These are phyloP conservation scores for Oncorhynchus nerka DNA, from an alignment of 2,113 vertebrate genomes.

Conservation along the genomic window DNA sequence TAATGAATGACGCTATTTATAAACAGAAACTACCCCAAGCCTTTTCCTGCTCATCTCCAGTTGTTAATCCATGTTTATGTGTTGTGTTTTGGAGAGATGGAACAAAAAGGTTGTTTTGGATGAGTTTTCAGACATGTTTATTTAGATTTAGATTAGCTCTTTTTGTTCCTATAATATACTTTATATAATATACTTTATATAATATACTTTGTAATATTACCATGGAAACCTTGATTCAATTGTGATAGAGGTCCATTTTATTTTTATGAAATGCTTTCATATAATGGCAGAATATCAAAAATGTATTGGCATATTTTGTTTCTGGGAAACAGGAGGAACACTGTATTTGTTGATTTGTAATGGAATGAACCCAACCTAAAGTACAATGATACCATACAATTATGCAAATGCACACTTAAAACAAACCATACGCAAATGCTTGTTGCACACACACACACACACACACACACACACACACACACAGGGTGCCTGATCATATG, in stretches of 20 bases:
- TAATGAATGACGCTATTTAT: constrained; percentile 59
- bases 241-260: background rate
- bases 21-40: constrained; percentile 52
- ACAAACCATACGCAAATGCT: constrained; percentile 40
- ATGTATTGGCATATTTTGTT: constrained; percentile 51
- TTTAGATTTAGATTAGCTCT: background rate
- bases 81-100: constrained; percentile 35
- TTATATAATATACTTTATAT: background rate
- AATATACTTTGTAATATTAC: constrained; percentile 27
- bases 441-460: constrained; percentile 1
- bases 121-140: background rate
- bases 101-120: constrained; percentile 28
- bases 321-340: constrained; percentile 51
- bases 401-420: constrained; percentile 67
- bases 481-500: background rate
- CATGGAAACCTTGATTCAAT: background rate
- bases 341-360: constrained; percentile 60
- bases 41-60: constrained; percentile 42
- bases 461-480: constrained; percentile 7
- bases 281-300: constrained; percentile 23
- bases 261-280: constrained; percentile 37
- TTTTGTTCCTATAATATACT: background rate
- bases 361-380: constrained; percentile 57
- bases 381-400: constrained; percentile 71
- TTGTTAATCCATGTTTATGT: constrained; percentile 52